Evolutionary conservation across 2,888 invertebrate genomes (phyloP).

Genomic region (Heteromyza rotundicornis): DNA sequence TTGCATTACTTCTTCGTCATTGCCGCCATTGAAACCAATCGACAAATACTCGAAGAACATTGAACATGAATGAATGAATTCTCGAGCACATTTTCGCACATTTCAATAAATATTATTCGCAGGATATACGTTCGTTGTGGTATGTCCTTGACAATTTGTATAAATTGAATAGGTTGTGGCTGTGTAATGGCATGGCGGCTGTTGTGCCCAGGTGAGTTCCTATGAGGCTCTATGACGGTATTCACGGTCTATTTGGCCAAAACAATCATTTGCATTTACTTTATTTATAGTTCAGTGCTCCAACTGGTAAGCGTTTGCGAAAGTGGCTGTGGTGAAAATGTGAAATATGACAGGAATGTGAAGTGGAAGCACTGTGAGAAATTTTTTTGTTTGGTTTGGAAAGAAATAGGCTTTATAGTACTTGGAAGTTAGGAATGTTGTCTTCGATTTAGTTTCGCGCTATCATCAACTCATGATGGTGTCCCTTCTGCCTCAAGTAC

Average conservation of each 20-base stretch:
- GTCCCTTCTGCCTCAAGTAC: too few species aligned
- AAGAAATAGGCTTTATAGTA: too few species aligned
- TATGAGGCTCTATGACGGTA: too few species aligned
- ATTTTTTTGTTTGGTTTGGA: too few species aligned
- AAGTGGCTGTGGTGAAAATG: background rate
- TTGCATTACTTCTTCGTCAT: too few species aligned
- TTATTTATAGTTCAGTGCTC: background rate
- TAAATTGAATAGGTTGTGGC: background rate
- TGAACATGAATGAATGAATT: background rate
- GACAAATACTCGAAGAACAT: background rate
- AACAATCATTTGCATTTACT: slow-evolving; percentile 46
- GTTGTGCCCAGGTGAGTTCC: background rate
- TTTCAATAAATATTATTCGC: background rate
- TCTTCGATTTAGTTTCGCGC: too few species aligned
- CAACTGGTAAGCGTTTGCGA: too few species aligned
- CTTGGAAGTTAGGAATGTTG: too few species aligned
- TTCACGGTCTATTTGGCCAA: slow-evolving; percentile 28
- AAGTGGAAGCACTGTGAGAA: too few species aligned
- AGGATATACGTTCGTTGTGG: background rate
- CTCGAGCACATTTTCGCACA: background rate
- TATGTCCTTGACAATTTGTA: slow-evolving; percentile 7
- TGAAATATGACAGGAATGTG: too few species aligned
- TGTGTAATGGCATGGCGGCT: background rate
- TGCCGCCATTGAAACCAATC: background rate
- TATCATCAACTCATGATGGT: too few species aligned